Percentiles rank a stretch among this genome's conserved stretches.
phyloP scores from a whole-genome alignment of 2,797 vertebrate species.

The Picus viridis region DNA sequence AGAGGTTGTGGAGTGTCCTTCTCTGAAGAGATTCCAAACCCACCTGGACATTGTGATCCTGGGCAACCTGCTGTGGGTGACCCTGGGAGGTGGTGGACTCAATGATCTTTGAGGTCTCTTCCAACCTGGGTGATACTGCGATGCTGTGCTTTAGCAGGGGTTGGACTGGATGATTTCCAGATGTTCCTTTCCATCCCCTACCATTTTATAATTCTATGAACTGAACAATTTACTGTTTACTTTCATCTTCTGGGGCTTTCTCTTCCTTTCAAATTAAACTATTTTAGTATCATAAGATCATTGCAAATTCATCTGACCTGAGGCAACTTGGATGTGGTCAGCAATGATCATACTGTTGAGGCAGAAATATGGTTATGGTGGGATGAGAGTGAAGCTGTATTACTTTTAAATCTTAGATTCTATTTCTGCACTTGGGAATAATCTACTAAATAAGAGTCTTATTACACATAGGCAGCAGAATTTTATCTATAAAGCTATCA shows the following conservation, averaged over 20 bases:
- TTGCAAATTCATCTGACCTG: conserved; percentile 15
- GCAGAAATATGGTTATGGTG: neutral
- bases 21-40: no score
- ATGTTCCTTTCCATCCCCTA: no score
- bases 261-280: conserved; percentile 10
- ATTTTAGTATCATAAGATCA: conserved; percentile 15
- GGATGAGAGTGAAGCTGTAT: conserved; percentile 23
- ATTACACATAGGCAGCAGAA: conserved; percentile 4
- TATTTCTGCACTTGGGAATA: conserved; percentile 43
- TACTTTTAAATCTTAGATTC: conserved; percentile 48
- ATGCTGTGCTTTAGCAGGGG: no score
- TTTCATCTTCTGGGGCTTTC: neutral
- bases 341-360: neutral
- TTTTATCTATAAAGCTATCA: conserved; percentile 11
- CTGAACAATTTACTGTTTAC: neutral
- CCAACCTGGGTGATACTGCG: no score
- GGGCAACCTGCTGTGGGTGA: no score
- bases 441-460: conserved; percentile 44
- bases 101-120: no score
- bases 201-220: neutral
- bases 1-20: no score
- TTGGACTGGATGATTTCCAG: no score
- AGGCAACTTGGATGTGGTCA: conserved; percentile 4
- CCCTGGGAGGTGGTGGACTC: no score
- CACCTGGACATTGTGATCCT: no score